phyloP scores from a whole-genome alignment of 2,888 invertebrate species.

The Proisotoma minuta region DNA sequence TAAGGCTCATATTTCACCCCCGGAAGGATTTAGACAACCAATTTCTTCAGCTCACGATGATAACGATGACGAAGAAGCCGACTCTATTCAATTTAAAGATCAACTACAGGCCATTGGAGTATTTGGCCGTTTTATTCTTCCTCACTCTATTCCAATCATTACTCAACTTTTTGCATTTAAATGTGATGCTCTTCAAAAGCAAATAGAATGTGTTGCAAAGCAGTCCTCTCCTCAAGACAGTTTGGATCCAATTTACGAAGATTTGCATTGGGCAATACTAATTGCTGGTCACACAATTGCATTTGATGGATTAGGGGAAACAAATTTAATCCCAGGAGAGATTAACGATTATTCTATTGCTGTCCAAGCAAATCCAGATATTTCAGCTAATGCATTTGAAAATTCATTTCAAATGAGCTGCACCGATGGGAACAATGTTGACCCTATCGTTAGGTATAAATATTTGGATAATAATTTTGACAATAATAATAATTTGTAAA shows the following conservation, averaged over 20 bases:
- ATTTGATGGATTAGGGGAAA: constrained; percentile 64
- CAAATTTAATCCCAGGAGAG: constrained; percentile 62
- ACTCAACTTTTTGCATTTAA: constrained; percentile 57
- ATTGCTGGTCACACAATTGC: constrained; percentile 63
- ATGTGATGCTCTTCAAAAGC: constrained; percentile 40
- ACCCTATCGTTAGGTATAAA: constrained; percentile 32
- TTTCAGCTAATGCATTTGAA: constrained; percentile 36
- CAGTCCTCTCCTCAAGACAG: constrained; percentile 47
- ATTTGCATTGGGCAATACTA: constrained; percentile 82
- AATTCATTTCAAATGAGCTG: constrained; percentile 40
- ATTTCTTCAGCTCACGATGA: constrained; percentile 57
- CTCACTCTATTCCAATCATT: constrained; percentile 63
- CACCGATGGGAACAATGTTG: constrained; percentile 29
- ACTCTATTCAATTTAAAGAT: constrained; percentile 63
- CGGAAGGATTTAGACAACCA: constrained; percentile 65
- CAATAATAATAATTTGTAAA: background rate
- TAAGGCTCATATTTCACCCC: constrained; percentile 75
- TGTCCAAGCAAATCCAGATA: constrained; percentile 29
- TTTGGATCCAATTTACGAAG: constrained; percentile 71
- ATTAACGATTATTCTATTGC: constrained; percentile 51
- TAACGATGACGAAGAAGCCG: constrained; percentile 62
- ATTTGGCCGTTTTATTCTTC: constrained; percentile 57
- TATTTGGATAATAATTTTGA: background rate
- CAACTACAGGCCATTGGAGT: constrained; percentile 69
- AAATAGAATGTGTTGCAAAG: constrained; percentile 35